Evolutionary conservation across 2,888 invertebrate species (phyloP).

Genomic region (Caenorhabditis japonica): DNA sequence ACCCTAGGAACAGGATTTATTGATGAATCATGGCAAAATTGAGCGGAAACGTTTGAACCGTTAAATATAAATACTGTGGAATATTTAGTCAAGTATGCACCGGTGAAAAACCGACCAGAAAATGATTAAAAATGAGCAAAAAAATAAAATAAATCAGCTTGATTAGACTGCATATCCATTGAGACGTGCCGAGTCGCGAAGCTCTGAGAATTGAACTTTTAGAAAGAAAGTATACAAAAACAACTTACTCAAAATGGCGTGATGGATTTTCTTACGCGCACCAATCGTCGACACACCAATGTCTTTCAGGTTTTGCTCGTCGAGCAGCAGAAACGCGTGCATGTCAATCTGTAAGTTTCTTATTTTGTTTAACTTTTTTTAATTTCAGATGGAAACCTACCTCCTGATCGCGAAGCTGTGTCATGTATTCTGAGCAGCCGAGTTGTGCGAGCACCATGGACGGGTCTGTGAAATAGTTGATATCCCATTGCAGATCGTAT

Average conservation of each 20-base stretch:
- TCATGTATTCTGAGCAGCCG: constrained; percentile 74
- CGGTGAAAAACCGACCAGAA: constrained; percentile 24
- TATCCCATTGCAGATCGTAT: constrained; percentile 71
- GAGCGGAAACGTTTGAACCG: no score
- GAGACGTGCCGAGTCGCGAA: constrained; percentile 70
- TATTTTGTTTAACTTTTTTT: no score
- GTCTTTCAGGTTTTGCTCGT: constrained; percentile 74
- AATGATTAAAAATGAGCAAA: not conserved
- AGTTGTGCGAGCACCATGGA: constrained; percentile 73
- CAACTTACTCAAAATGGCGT: constrained; percentile 73
- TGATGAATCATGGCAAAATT: constrained; percentile 28
- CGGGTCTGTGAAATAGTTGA: constrained; percentile 69
- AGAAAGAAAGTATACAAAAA: no score
- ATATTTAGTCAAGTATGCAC: constrained; percentile 2
- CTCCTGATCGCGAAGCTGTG: constrained; percentile 74
- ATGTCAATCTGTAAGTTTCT: constrained; percentile 73
- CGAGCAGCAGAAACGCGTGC: constrained; percentile 74
- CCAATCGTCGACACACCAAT: constrained; percentile 76
- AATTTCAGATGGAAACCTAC: no score
- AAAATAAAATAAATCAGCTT: not conserved
- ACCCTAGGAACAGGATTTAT: no score
- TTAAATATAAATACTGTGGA: no score
- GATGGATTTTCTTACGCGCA: constrained; percentile 75
- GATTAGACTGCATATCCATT: constrained; percentile 62
- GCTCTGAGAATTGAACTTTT: constrained; percentile 56